These are phyloP conservation scores for Lampris megalopsis DNA, from an alignment of 2,113 vertebrate genomes.

Conservation along the genomic window DNA sequence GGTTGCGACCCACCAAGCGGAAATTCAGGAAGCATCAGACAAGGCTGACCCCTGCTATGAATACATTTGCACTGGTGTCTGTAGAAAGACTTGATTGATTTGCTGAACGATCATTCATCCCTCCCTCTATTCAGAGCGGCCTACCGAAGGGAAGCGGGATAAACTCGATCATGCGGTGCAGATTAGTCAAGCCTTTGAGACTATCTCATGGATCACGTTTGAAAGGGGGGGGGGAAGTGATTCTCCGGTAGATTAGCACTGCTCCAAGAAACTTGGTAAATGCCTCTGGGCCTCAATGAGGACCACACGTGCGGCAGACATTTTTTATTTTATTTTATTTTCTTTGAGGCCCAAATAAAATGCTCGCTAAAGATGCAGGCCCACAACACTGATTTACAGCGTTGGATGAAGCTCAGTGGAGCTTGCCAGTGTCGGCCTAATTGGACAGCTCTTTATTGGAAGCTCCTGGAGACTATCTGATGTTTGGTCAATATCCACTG, in stretches of 20 bases:
- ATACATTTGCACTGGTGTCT: too few species aligned
- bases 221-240: slow-evolving; percentile 74
- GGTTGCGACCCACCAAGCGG: too few species aligned
- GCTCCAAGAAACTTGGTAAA: slow-evolving; percentile 68
- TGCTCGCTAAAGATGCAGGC: slow-evolving; percentile 27
- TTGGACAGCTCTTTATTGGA: slow-evolving; percentile 58
- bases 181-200: slow-evolving; percentile 72
- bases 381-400: slow-evolving; percentile 39
- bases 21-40: too few species aligned
- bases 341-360: slow-evolving; percentile 23
- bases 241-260: slow-evolving; percentile 68
- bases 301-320: slow-evolving; percentile 47
- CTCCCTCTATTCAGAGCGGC: slow-evolving; percentile 16
- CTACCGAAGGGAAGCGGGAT: slow-evolving; percentile 52
- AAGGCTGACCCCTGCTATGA: too few species aligned
- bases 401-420: slow-evolving; percentile 18
- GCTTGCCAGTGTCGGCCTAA: slow-evolving; percentile 31
- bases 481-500: slow-evolving; percentile 23
- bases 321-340: slow-evolving; percentile 17
- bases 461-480: slow-evolving; percentile 49
- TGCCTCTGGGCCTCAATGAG: slow-evolving; percentile 63
- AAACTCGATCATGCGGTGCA: slow-evolving; percentile 68
- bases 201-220: slow-evolving; percentile 69
- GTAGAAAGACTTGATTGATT: slow-evolving; percentile 27
- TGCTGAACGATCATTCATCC: slow-evolving; percentile 12